Evolutionary conservation across 2,888 invertebrate genomes (phyloP).

Genomic region (Elmis aenea): DNA sequence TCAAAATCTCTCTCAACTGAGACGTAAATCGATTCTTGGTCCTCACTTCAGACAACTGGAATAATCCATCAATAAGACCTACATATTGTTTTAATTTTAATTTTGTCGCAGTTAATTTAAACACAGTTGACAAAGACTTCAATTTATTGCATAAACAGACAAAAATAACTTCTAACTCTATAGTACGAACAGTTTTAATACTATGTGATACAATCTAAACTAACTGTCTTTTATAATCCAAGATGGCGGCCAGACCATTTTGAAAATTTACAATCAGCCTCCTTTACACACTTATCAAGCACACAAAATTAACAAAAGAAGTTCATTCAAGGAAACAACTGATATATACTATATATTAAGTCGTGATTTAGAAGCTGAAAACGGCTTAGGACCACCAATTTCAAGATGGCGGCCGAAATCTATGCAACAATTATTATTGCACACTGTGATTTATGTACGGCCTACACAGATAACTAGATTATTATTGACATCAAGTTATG

Average conservation of each 20-base stretch:
- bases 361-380: too few relatives aligned
- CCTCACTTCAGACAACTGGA: too few relatives aligned
- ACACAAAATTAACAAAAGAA: too few relatives aligned
- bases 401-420: constrained; percentile 7
- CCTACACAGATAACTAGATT: constrained; percentile 26
- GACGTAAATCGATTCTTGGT: too few relatives aligned
- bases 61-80: too few relatives aligned
- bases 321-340: too few relatives aligned
- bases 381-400: too few relatives aligned
- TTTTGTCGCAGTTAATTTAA: too few relatives aligned
- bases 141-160: constrained; percentile 23
- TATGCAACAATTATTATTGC: constrained; percentile 22
- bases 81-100: too few relatives aligned
- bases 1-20: too few relatives aligned
- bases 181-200: constrained; percentile 42
- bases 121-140: too few relatives aligned
- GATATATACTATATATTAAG: too few relatives aligned
- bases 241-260: constrained; percentile 16
- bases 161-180: constrained; percentile 31
- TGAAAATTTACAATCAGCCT: constrained; percentile 12
- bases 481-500: constrained; percentile 32
- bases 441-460: constrained; percentile 21
- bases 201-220: constrained; percentile 44
- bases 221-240: constrained; percentile 43
- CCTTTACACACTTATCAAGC: constrained; percentile 12